Conservation (phyloP, 1,140 invertebrate species). For the Diabrotica undecimpunctata region DNA sequence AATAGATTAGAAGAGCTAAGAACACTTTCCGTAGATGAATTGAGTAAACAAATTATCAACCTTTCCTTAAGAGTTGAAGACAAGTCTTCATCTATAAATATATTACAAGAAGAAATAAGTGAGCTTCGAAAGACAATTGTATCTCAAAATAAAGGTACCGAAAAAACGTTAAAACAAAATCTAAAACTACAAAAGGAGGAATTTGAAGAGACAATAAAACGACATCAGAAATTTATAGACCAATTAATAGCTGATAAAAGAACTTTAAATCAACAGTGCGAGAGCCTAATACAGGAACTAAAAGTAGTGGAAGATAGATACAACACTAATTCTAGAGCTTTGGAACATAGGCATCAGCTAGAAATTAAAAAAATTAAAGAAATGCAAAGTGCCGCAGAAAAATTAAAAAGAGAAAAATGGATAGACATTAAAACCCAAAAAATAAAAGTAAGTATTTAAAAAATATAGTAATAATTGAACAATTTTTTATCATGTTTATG, state of each 20-base stretch:
- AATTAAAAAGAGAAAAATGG: constrained; percentile 63
- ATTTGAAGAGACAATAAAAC: constrained; percentile 58
- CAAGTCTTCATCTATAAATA: constrained; percentile 39
- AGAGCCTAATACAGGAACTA: constrained; percentile 56
- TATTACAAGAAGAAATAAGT: constrained; percentile 42
- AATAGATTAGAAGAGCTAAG: constrained; percentile 39
- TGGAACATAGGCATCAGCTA: constrained; percentile 60
- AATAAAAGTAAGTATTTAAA: constrained; percentile 53
- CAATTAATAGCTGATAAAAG: constrained; percentile 66
- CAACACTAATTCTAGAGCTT: constrained; percentile 51
- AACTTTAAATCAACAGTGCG: constrained; percentile 62
- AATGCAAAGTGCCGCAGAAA: constrained; percentile 62
- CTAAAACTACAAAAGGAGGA: constrained; percentile 62
- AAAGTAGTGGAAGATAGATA: constrained; percentile 54
- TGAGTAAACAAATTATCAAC: constrained; percentile 38
- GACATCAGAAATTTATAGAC: constrained; percentile 69
- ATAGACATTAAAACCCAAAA: constrained; percentile 66
- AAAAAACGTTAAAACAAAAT: constrained; percentile 38
- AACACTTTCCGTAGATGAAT: constrained; percentile 30
- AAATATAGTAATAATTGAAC: too few species aligned
- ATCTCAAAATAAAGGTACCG: constrained; percentile 36
- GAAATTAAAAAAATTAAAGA: constrained; percentile 64
- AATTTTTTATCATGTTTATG: too few species aligned
- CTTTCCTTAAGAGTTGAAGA: constrained; percentile 40
- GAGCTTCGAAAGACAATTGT: constrained; percentile 36